phyloP scores from a whole-genome alignment of 2,888 invertebrate species.

The Polydrusus cervinus region DNA sequence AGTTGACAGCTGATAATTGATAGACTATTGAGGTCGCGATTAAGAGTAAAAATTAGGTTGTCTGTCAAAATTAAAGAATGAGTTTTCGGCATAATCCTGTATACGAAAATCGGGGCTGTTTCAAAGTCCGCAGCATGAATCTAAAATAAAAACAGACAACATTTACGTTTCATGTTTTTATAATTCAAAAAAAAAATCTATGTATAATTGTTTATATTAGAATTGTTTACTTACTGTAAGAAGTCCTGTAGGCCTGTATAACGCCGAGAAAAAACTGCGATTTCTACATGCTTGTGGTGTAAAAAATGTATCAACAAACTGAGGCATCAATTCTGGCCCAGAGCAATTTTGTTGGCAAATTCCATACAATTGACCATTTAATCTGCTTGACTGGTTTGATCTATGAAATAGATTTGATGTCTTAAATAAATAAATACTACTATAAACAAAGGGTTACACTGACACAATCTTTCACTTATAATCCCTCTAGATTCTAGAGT shows the following conservation, averaged over 20 bases:
- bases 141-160: constrained; percentile 65
- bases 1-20: constrained; percentile 75
- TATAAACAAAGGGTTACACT: no score
- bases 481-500: no score
- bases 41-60: constrained; percentile 78
- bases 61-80: constrained; percentile 79
- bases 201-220: no score
- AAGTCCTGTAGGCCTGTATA: constrained; percentile 74
- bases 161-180: no score
- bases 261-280: constrained; percentile 76
- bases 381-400: not conserved
- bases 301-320: constrained; percentile 74
- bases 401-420: not conserved
- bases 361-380: constrained; percentile 45
- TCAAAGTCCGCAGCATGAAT: constrained; percentile 80
- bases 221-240: constrained; percentile 72
- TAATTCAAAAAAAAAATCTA: no score
- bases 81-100: constrained; percentile 79
- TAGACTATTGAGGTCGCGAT: constrained; percentile 71
- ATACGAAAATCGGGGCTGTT: constrained; percentile 79
- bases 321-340: constrained; percentile 69
- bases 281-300: constrained; percentile 76
- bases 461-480: no score
- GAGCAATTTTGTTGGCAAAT: constrained; percentile 52
- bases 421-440: not conserved